Evolutionary conservation across 2,888 invertebrate genomes (phyloP), one percentile per base, ranked within the genome.

Genomic region (Hyposoter didymator): DNA sequence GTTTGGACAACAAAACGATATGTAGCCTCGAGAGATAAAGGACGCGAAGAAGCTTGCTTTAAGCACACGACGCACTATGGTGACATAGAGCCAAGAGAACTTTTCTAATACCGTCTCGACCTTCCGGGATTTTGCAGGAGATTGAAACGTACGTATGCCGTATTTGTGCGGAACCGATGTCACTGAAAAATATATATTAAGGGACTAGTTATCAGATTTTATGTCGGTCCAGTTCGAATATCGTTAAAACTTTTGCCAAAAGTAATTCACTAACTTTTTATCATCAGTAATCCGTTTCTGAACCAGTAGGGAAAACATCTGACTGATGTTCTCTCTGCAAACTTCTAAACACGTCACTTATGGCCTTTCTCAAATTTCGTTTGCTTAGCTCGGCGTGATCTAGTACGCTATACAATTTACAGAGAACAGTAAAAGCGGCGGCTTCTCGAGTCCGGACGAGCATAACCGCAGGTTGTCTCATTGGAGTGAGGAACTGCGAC

Each of bases 51-150:
- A 70, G 70, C 43, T 80, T 62, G 86, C 84, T 87, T 84, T 88
- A 89, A 90, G 91, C 89, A 88, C 78, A 87, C 88, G 86, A 88
- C 89, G 85, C 88, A 90, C 88, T 88, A 83, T 84, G 88, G 89
- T 91, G 92, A 92, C 90, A 90, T 90, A 92, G 89, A 87, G 87
- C 87, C 88, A 88, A 88, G 87, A 89, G 92, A 93, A 93, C 92
- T 93, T 93, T 93, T 92, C 92, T 93, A 93, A 93, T 93, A 93
- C 92, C 91, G 85, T 84, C 88, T 89, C 90, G 90, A 88, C 91
- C 89, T 90, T 91, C 88, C 89, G 88, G 92, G 93, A 93, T 93
- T 93, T 93, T 92, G 88, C 87, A 84, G 88, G 88, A 91, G 91
- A 93, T 93, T 92, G 93, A 91, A 93, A 92, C 90, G 91, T 92